A percentile compares a stretch with the other conserved stretches of the same genome.
These are phyloP conservation scores for Chromoteleia sp. DNA, from an alignment of 2,888 invertebrate genomes.

Conservation along the genomic window DNA sequence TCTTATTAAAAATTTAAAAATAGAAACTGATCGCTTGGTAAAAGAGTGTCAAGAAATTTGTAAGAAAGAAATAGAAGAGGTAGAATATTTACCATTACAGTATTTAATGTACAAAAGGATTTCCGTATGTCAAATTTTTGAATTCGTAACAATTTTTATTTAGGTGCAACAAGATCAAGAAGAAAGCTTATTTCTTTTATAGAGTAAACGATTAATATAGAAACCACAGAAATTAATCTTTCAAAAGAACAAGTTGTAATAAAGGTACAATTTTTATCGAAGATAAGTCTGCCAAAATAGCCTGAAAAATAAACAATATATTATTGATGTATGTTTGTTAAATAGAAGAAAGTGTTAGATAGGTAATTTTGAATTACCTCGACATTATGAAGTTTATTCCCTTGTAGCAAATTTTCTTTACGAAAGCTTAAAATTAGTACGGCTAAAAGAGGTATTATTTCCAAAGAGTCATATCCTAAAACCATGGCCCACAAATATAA, in stretches of 20 bases:
- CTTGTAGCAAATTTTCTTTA: slow-evolving; percentile 92
- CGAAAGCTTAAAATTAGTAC: slow-evolving; percentile 94
- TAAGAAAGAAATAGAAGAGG: slow-evolving; percentile 48
- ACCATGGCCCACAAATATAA: slow-evolving; percentile 96
- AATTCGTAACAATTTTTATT: too few relatives aligned
- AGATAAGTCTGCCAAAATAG: slow-evolving; percentile 94
- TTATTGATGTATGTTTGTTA: background rate
- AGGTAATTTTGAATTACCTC: slow-evolving; percentile 86
- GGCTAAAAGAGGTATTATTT: slow-evolving; percentile 94
- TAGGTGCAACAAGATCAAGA: slow-evolving; percentile 25
- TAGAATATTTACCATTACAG: slow-evolving; percentile 7
- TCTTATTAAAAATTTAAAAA: slow-evolving; percentile 8
- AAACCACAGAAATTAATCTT: slow-evolving; percentile 86
- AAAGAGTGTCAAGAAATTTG: slow-evolving; percentile 58
- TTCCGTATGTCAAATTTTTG: slow-evolving; percentile 2
- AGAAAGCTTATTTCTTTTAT: too few relatives aligned
- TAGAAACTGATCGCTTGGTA: slow-evolving; percentile 45
- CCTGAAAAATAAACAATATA: slow-evolving; percentile 83
- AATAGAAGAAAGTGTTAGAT: too few relatives aligned
- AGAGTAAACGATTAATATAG: too few relatives aligned
- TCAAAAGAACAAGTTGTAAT: slow-evolving; percentile 91
- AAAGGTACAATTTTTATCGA: slow-evolving; percentile 94
- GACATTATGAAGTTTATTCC: slow-evolving; percentile 90
- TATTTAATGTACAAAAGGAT: background rate
- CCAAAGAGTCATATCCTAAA: slow-evolving; percentile 96